phyloP scores from a whole-genome alignment of 2,113 vertebrate species.

The Neolamprologus falcicula region DNA sequence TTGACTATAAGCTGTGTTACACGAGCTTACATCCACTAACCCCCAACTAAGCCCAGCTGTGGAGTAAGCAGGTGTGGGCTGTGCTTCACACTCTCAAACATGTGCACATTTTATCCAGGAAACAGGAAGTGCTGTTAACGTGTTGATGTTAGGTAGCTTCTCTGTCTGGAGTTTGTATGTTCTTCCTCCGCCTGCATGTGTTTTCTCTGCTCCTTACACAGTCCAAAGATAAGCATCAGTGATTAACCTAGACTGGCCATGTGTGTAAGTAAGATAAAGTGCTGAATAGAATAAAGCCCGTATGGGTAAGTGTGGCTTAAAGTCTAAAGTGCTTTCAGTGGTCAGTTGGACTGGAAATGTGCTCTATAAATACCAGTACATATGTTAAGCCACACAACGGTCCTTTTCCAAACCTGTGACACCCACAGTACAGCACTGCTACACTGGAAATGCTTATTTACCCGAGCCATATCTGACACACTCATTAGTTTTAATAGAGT shows the following conservation, averaged over 20 bases:
- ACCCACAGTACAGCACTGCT: neutral
- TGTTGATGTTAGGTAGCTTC: neutral
- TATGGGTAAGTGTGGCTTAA: neutral
- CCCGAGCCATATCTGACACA: neutral
- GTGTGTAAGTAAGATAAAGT: neutral
- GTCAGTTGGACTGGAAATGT: accelerated
- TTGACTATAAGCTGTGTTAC: neutral
- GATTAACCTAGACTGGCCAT: neutral
- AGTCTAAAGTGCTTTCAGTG: neutral
- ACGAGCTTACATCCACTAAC: neutral
- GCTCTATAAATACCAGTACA: neutral
- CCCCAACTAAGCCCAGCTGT: neutral
- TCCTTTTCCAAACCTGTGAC: neutral
- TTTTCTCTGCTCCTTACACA: neutral
- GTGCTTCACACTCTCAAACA: neutral
- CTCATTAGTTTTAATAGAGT: neutral
- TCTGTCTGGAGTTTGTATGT: neutral
- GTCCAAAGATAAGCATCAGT: neutral
- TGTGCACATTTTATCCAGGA: neutral
- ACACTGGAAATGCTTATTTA: neutral
- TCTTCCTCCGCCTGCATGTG: neutral
- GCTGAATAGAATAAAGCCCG: neutral
- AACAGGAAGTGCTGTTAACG: neutral
- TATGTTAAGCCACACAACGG: neutral
- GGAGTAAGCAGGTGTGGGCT: neutral